Conservation (phyloP, 2,797 vertebrate genomes). For the Trachurus trachurus region DNA sequence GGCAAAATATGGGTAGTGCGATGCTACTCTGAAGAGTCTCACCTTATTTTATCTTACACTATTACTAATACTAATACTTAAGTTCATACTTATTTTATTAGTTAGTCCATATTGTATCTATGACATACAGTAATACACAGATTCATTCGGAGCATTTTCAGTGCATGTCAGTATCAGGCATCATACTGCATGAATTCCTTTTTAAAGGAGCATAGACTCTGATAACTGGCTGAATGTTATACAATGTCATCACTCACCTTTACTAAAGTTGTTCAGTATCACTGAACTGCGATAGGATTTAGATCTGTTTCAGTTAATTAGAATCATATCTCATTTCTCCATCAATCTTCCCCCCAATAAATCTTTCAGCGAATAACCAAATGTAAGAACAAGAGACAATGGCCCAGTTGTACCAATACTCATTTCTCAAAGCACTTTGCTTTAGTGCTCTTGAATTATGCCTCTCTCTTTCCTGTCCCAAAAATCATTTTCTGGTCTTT, state of each 20-base stretch:
- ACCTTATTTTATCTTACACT: too few relatives aligned
- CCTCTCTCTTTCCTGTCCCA: neutral
- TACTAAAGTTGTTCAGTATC: conserved; percentile 14
- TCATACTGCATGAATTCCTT: too few relatives aligned
- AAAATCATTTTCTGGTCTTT: neutral
- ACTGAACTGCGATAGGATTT: conserved; percentile 6
- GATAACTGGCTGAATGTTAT: conserved; percentile 14
- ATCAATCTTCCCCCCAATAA: neutral
- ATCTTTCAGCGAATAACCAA: conserved; percentile 25
- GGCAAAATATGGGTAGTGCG: neutral
- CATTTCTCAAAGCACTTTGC: conserved; percentile 18
- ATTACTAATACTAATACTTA: too few relatives aligned
- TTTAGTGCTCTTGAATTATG: conserved; percentile 2
- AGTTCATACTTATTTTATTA: conserved; percentile 17
- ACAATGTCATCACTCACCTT: conserved; percentile 48
- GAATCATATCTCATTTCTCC: conserved; percentile 8
- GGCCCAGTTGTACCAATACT: conserved; percentile 13
- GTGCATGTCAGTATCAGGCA: neutral
- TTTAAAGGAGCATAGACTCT: conserved; percentile 2
- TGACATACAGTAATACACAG: neutral
- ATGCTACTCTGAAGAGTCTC: too few relatives aligned
- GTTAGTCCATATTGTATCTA: neutral
- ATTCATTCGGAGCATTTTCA: neutral
- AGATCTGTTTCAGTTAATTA: conserved; percentile 42
- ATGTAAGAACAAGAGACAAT: conserved; percentile 6